phyloP scores from a whole-genome alignment of 2,797 vertebrate genomes.

The Enteromius anoplus region DNA sequence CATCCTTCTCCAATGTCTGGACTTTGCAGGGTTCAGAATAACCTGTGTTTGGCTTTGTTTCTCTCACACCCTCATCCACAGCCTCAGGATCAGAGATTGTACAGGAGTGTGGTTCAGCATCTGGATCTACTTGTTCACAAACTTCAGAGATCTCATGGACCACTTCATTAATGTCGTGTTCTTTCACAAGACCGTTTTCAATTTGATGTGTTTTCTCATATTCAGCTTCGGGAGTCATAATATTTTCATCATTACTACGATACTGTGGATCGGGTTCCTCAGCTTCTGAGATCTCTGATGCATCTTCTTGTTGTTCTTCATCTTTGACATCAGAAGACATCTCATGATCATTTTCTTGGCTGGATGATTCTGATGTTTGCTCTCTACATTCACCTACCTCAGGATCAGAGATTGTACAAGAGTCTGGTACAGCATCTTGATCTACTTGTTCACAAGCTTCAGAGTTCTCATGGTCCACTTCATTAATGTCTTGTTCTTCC shows the following conservation, averaged over 20 bases:
- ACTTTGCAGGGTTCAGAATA: conserved; percentile 21
- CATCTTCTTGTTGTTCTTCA: conserved; percentile 4
- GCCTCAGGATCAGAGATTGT: conserved; percentile 29
- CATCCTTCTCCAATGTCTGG: conserved; percentile 4
- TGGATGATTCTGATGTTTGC: conserved; percentile 1
- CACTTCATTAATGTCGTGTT: conserved; percentile 28
- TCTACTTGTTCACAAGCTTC: conserved; percentile 14
- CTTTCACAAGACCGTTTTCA: conserved; percentile 2
- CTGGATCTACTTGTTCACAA: conserved; percentile 10
- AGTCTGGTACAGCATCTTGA: conserved; percentile 10
- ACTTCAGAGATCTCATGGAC: conserved; percentile 32
- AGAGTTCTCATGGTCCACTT: conserved; percentile 34
- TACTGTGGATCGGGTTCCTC: background rate
- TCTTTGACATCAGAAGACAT: conserved; percentile 40
- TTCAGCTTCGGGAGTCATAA: background rate
- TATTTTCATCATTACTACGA: conserved; percentile 4
- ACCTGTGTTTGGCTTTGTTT: conserved; percentile 14
- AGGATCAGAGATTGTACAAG: conserved; percentile 31
- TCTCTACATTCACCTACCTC: background rate
- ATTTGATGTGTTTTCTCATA: background rate
- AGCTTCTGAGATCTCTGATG: conserved; percentile 4
- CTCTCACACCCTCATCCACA: conserved; percentile 1
- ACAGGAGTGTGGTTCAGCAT: conserved; percentile 8
- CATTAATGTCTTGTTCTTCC: conserved; percentile 15
- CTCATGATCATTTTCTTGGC: conserved; percentile 16